Base-by-base conservation (phyloP, 1,140 invertebrate species). In the Pachypsylla venusta region DNA sequence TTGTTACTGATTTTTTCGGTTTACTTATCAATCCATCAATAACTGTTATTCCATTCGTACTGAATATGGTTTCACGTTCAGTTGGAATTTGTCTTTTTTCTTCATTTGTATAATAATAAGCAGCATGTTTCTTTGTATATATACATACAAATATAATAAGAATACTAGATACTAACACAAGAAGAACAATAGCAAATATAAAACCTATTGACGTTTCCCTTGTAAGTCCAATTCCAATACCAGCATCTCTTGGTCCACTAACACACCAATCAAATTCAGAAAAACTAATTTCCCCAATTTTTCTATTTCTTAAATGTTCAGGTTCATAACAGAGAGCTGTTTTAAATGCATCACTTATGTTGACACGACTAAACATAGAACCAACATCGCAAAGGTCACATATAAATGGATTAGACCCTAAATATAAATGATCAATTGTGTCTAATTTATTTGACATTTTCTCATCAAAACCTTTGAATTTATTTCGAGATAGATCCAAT, bases 41-140 rank as follows among this genome's bases (percentile, higher is more conserved):
- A 63, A 22, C 63, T 65, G 53, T 66, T 65, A 19, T 63, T 59
- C 35, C 60, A 62, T 14, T 64, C 61, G 58, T 66, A 62, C 25
- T 64, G 54, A 16, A 56, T 14, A 62, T 62, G 7, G 58, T 55
- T 24, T 59, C 57, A 16, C 61, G 58, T 16, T 61, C 57, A 0
- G 19, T 28, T 5, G 63, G 55, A n/a, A 16, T 59, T 55, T 22
- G 14, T 22, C 61, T 26, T 25, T 63, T 60, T 48, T 65, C 60
- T 53, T 65, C 83, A 66, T 83, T 77, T 0, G 83, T 85, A 68
- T 85, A 85, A 67, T 85, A 86, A 28, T 78, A 78, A 10, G 81
- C 82, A 0, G 81, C 77, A 61, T 83, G 80, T 16, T 80, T 73
- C 39, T 76, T 71, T 24, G 80, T 79, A 66, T 78, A 80, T 56